These are phyloP conservation scores for Odobenus rosmarus DNA, from an alignment of 2,113 vertebrate genomes.

Conservation along the genomic window DNA sequence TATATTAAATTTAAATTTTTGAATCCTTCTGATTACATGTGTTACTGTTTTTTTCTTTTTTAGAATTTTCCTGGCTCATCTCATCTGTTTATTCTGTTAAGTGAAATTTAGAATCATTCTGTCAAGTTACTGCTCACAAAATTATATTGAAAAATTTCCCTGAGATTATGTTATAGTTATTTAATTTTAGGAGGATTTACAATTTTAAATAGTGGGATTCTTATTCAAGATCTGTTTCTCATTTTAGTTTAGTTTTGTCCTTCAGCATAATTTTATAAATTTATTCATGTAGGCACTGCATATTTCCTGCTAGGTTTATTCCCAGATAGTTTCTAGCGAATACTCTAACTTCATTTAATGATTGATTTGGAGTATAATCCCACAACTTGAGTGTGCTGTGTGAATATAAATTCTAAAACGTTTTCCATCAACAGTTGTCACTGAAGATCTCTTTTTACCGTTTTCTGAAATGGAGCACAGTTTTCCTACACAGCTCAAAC, in stretches of 20 bases:
- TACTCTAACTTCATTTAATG: neutral
- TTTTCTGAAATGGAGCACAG: neutral
- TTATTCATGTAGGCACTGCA: neutral
- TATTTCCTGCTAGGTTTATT: neutral
- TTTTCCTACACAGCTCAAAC: neutral
- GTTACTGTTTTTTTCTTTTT: neutral
- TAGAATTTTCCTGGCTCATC: neutral
- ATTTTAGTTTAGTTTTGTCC: neutral
- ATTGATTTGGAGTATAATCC: neutral
- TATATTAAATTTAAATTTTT: constrained; percentile 9
- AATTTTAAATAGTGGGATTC: constrained; percentile 24
- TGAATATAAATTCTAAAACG: neutral
- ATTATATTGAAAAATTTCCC: neutral
- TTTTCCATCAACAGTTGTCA: neutral
- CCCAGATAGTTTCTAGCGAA: neutral
- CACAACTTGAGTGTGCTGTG: neutral
- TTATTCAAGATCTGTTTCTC: neutral
- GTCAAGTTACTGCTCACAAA: neutral
- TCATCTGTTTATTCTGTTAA: neutral
- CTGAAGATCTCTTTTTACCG: neutral
- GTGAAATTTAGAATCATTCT: constrained; percentile 48
- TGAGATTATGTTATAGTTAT: neutral
- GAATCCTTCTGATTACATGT: neutral
- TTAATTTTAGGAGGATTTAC: neutral
- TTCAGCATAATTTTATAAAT: constrained; percentile 2